phyloP scores from a whole-genome alignment of 1,140 invertebrate genomes.

The Cotesia typhae region DNA sequence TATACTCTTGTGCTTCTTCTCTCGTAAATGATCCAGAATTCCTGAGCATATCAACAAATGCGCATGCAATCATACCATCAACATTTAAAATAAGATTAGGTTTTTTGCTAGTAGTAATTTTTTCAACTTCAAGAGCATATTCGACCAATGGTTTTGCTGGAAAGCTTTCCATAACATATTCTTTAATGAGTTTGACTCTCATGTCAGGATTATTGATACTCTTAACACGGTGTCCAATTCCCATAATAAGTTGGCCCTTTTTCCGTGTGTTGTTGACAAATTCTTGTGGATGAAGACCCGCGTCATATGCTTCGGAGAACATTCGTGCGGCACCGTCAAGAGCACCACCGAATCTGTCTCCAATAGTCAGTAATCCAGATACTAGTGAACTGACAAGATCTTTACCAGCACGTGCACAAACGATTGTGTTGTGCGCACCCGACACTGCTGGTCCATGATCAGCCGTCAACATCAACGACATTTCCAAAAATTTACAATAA shows the following conservation, averaged over 20 bases:
- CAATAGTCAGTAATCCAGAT: conserved; percentile 97
- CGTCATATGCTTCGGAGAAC: conserved; percentile 95
- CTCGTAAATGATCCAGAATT: conserved; percentile 93
- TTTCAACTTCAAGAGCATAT: conserved; percentile 97
- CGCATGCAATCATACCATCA: conserved; percentile 96
- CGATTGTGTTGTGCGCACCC: conserved; percentile 99
- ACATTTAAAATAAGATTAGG: conserved; percentile 99
- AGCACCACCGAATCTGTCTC: conserved; percentile 98
- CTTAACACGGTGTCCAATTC: conserved; percentile 98
- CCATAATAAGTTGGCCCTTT: conserved; percentile 98
- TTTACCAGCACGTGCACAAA: conserved; percentile 98
- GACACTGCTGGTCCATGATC: conserved; percentile 99
- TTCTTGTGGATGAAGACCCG: conserved; percentile 94
- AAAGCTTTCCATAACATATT: conserved; percentile 94
- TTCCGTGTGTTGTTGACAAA: conserved; percentile 98
- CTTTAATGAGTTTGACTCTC: conserved; percentile 95
- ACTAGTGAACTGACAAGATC: conserved; percentile 97
- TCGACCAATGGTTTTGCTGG: conserved; percentile 90
- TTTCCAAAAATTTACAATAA: conserved; percentile 98
- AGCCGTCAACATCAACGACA: conserved; percentile 99
- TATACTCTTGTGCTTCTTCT: conserved; percentile 97
- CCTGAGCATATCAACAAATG: conserved; percentile 96
- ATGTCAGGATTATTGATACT: conserved; percentile 99
- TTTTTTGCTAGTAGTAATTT: conserved; percentile 99
- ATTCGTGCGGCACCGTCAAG: conserved; percentile 95